Percentiles rank a stretch among this genome's conserved stretches.
Conservation (phyloP, 2,797 vertebrate genomes). For the Poecilia velifera region DNA sequence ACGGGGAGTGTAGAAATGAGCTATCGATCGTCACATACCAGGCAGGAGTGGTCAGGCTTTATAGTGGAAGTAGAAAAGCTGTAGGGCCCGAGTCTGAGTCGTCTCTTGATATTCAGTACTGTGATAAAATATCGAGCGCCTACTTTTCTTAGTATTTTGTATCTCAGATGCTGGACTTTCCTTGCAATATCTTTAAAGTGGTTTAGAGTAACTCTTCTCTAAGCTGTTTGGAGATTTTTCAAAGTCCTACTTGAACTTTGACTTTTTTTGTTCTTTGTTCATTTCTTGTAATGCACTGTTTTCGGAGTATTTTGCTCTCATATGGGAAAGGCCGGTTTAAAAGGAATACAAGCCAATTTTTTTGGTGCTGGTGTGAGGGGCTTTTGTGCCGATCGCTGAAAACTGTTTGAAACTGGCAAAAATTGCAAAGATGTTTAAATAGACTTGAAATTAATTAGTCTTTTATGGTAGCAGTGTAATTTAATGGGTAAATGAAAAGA, state of each 20-base stretch:
- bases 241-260: not conserved
- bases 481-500: not conserved
- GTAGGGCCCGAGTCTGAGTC: constrained; percentile 2
- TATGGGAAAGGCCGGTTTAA: not conserved
- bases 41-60: not conserved
- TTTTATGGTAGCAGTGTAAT: not conserved
- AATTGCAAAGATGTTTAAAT: not conserved
- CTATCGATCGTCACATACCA: constrained; percentile 42
- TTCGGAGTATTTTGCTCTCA: not conserved
- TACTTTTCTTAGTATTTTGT: not conserved
- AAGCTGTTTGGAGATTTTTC: not conserved
- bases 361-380: not conserved
- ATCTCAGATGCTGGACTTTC: not conserved
- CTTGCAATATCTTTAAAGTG: not conserved
- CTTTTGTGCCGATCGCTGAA: not conserved
- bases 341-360: not conserved
- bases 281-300: not conserved
- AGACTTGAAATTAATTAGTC: not conserved
- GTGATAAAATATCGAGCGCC: not conserved
- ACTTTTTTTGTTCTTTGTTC: not conserved
- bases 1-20: constrained; percentile 53
- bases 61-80: not conserved
- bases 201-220: not conserved
- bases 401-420: not conserved
- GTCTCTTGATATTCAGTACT: not conserved